Conservation (phyloP, 2,797 vertebrate species). For the Enteromius unitaeniatus region DNA sequence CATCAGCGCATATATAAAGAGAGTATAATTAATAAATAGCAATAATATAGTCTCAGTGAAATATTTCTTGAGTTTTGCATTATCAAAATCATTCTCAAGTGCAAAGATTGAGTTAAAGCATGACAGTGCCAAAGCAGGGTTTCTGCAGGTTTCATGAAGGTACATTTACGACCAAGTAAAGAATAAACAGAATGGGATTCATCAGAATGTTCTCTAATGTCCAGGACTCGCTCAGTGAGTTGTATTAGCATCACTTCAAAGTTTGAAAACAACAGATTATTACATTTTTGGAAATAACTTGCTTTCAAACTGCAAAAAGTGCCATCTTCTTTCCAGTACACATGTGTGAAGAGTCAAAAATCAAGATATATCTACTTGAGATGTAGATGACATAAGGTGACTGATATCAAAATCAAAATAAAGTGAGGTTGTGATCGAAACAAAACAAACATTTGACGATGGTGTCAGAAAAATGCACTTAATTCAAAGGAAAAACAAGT, state of each 20-base stretch:
- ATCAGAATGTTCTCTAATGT: neutral
- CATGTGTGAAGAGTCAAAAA: neutral
- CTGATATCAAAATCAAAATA: neutral
- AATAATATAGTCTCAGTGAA: conserved; percentile 51
- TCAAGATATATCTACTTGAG: neutral
- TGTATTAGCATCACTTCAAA: neutral
- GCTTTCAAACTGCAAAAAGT: neutral
- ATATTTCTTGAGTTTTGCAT: conserved; percentile 51
- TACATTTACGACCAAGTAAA: neutral
- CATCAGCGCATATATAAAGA: conserved; percentile 59
- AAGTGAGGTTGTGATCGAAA: too few species aligned
- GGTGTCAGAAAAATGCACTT: neutral
- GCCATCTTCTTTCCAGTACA: neutral
- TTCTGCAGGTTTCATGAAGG: neutral
- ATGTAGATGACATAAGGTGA: neutral
- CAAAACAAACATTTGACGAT: neutral
- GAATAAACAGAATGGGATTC: neutral
- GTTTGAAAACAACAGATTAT: neutral
- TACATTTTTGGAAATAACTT: neutral
- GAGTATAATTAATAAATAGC: conserved; percentile 51
- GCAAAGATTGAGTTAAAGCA: conserved; percentile 21
- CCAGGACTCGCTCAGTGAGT: neutral
- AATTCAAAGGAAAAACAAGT: neutral
- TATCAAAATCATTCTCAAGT: conserved; percentile 51
- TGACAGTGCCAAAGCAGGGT: neutral